Evolutionary conservation across 2,888 invertebrate genomes (phyloP), one percentile per base, ranked within the genome.

Genomic region (Adelognathus sp.): DNA sequence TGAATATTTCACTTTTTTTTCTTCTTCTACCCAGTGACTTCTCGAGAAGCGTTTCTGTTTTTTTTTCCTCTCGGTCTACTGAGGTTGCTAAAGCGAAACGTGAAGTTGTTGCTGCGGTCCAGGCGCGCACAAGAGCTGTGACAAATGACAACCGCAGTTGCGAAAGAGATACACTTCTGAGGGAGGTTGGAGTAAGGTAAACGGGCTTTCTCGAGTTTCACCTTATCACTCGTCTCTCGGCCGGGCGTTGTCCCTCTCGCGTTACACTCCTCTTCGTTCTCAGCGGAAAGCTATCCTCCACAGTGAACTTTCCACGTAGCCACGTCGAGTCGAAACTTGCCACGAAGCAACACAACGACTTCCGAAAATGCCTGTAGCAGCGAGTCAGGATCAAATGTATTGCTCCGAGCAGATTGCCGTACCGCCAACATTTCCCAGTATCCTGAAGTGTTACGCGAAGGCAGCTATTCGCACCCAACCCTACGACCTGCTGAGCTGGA

Each of bases 401-500:
- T 96, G 96, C 92, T 94, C 96, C 0, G 95, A 97, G 91, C 96
- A 97, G 92, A 97, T 97, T 63, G 94, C 95, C 63, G 95, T 98
- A 76, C 97, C 97, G 0, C 95, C 96, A 0, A 95, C 95, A 81
- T 95, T 96, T 84, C 97, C 97, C 0, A 95, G 95, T 87, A 95
- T 97, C 76, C 92, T 98, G 78, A 96, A 97, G 91, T 94, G 95
- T 85, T 98, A 95, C 89, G 96, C 97, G 33, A 98, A 98, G 93
- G 97, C 97, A 29, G 97, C 97, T 0, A 97, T 98, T 79, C 94
- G 97, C 84, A 97, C 97, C 3, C 98, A 98, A 89, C 98, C 98
- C 0, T 94, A 95, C 85, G 97, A 98, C 92, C 93, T 98, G 0
- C 92, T 98, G 3, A 82, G 77, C 81, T 98, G 98, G 98, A 96